Percentiles rank a stretch among this genome's conserved stretches.
Evolutionary conservation across 2,888 invertebrate species (phyloP).

Genomic region (Thymelicus acteon): DNA sequence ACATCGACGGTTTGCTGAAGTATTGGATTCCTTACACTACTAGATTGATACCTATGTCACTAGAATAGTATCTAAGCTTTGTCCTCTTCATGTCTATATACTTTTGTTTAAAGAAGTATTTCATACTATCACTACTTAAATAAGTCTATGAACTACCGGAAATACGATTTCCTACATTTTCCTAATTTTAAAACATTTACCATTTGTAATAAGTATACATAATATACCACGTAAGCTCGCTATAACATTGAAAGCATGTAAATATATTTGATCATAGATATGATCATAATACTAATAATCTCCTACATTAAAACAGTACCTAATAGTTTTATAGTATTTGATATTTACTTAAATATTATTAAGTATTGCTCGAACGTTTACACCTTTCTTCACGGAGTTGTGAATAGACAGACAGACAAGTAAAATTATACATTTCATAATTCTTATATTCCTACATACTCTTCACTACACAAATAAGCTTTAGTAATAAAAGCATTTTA

Average conservation of each 20-base stretch:
- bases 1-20: slow-evolving; percentile 80
- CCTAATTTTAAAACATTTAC: slow-evolving; percentile 1
- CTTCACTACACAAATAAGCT: not conserved
- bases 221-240: not conserved
- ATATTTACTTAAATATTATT: not conserved
- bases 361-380: not conserved
- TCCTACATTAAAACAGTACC: too few relatives aligned
- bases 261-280: not conserved
- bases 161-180: not conserved
- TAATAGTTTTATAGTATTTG: not conserved
- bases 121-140: too few relatives aligned
- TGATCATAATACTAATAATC: slow-evolving; percentile 12
- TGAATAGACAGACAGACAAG: slow-evolving; percentile 31
- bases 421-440: not conserved
- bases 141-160: not conserved
- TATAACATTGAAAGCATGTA: not conserved
- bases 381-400: slow-evolving; percentile 27
- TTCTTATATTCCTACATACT: not conserved
- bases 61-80: not conserved
- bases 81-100: not conserved
- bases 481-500: not conserved
- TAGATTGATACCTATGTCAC: slow-evolving; percentile 6
- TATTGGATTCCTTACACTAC: slow-evolving; percentile 31
- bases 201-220: not conserved
- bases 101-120: too few relatives aligned